Percentiles rank a stretch among this genome's conserved stretches.
phyloP scores from a whole-genome alignment of 2,113 vertebrate species.

The Chascanopsetta lugubris region DNA sequence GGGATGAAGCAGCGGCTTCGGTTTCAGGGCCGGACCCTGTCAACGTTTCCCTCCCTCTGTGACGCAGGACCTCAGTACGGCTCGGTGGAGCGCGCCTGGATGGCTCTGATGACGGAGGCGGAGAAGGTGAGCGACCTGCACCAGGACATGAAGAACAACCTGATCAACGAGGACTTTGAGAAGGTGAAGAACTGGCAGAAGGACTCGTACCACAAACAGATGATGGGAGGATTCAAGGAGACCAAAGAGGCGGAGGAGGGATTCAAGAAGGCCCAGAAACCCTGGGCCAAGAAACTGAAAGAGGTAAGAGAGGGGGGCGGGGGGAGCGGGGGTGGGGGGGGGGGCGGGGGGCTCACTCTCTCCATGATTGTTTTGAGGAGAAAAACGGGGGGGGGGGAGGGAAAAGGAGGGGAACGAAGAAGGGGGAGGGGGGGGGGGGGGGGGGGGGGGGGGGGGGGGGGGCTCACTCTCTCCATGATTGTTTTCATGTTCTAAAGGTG shows the following conservation, averaged over 20 bases:
- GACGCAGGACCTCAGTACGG: slow-evolving; percentile 92
- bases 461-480: too few species aligned
- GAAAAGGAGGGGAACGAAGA: too few species aligned
- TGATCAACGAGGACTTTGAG: slow-evolving; percentile 91
- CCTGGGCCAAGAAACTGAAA: slow-evolving; percentile 98
- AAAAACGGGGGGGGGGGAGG: too few species aligned
- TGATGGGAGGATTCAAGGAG: slow-evolving; percentile 98
- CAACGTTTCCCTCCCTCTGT: not conserved
- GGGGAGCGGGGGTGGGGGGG: too few species aligned
- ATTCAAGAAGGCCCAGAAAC: slow-evolving; percentile 96
- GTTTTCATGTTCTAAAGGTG: too few species aligned
- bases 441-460: too few species aligned
- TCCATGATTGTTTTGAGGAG: too few species aligned
- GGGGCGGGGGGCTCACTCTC: too few species aligned
- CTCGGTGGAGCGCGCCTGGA: slow-evolving; percentile 92
- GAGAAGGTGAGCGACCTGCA: slow-evolving; percentile 96
- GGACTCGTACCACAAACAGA: slow-evolving; percentile 96
- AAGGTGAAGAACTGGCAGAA: slow-evolving; percentile 99
- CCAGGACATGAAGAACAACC: slow-evolving; percentile 90
- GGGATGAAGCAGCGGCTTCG: too few species aligned
- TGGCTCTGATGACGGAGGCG: slow-evolving; percentile 89
- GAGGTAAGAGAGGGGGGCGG: slow-evolving; percentile 87
- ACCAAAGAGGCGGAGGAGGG: slow-evolving; percentile 96
- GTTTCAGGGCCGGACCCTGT: too few species aligned
- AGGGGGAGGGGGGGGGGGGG: too few species aligned